A percentile compares a stretch with the other conserved stretches of the same genome.
phyloP scores from a whole-genome alignment of 1,140 invertebrate species.

The Microplitis demolitor region DNA sequence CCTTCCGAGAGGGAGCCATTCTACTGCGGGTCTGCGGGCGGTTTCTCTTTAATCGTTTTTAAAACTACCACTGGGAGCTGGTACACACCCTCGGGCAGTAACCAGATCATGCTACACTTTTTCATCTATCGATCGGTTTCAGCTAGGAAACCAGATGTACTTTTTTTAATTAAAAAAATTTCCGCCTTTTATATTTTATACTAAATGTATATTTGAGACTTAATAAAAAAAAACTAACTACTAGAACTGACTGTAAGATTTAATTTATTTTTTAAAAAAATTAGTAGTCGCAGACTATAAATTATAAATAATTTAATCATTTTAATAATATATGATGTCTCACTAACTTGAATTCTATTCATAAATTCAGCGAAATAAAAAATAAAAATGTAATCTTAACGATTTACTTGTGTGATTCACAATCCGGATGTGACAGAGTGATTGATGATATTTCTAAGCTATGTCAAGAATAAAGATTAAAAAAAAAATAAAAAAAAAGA shows the following conservation, averaged over 20 bases:
- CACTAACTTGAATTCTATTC: background rate
- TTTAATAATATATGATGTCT: background rate
- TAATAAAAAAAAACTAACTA: no score
- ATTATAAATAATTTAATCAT: background rate
- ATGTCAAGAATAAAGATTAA: background rate
- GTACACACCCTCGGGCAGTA: slow-evolving; percentile 25
- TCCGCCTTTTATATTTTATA: background rate
- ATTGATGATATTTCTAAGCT: background rate
- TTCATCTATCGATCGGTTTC: background rate
- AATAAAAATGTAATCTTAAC: background rate
- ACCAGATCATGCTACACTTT: slow-evolving; percentile 8
- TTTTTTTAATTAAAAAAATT: background rate
- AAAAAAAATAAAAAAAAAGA: background rate
- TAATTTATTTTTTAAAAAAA: no score
- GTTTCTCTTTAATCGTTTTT: slow-evolving; percentile 29
- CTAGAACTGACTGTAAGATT: no score
- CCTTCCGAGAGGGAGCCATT: slow-evolving; percentile 26
- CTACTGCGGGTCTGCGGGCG: slow-evolving; percentile 15
- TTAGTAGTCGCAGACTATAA: background rate
- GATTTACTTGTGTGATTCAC: background rate
- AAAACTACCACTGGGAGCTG: slow-evolving; percentile 26
- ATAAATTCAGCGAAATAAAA: background rate
- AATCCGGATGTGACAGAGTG: background rate
- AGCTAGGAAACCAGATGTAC: background rate
- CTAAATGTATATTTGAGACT: no score